Evolutionary conservation across 1,140 invertebrate species (phyloP).

Genomic region (Anagrus nilaparvatae): DNA sequence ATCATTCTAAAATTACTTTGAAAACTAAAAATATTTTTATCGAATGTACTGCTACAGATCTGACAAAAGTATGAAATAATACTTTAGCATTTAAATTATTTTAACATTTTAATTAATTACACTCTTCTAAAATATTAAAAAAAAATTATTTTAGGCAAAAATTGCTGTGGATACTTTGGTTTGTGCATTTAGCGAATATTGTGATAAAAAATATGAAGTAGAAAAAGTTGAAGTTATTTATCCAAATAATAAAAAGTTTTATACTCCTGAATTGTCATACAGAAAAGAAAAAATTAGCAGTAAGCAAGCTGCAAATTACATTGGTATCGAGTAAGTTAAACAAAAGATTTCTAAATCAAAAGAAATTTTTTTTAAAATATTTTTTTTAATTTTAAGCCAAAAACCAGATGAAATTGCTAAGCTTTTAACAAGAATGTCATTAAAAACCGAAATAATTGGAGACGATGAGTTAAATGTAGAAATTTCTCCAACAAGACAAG

Average conservation of each 20-base stretch:
- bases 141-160: slow-evolving; percentile 55
- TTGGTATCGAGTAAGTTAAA: slow-evolving; percentile 78
- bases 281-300: slow-evolving; percentile 62
- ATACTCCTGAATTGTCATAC: slow-evolving; percentile 71
- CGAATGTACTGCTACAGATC: slow-evolving; percentile 93
- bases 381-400: slow-evolving; percentile 53
- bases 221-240: slow-evolving; percentile 79
- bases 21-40: slow-evolving; percentile 97
- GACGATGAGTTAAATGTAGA: slow-evolving; percentile 51
- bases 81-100: too few relatives aligned
- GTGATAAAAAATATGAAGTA: slow-evolving; percentile 63
- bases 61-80: slow-evolving; percentile 87
- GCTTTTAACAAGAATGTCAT: slow-evolving; percentile 82
- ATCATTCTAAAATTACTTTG: slow-evolving; percentile 91
- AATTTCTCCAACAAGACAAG: slow-evolving; percentile 80
- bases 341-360: too few relatives aligned
- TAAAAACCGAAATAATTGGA: slow-evolving; percentile 51
- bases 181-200: slow-evolving; percentile 90
- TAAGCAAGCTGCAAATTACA: slow-evolving; percentile 64
- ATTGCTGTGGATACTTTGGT: slow-evolving; percentile 92
- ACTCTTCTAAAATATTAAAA: slow-evolving; percentile 19
- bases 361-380: too few relatives aligned
- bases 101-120: too few relatives aligned
- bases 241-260: slow-evolving; percentile 49
- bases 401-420: slow-evolving; percentile 56